Base-by-base conservation (phyloP, 2,113 vertebrate genomes). In the Planiliza haematocheilus region DNA sequence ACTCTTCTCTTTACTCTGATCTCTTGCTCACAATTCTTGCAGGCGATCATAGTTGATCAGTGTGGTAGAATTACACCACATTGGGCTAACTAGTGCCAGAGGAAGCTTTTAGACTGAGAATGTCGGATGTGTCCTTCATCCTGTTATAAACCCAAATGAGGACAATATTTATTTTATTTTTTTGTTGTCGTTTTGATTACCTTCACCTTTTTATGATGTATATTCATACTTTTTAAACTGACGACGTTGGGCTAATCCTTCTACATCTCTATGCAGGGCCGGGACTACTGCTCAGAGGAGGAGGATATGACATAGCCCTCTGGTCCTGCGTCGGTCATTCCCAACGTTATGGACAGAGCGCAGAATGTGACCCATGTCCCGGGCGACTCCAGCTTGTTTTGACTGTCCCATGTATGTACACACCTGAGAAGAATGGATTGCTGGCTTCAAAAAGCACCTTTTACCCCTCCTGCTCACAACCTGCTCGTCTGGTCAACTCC, bases 281-380 rank as follows among this genome's bases (percentile, higher is more conserved):
- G 92, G 52, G 97, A 99, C 93, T 99, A 98, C 87, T 97, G 96
- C 94, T 98, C 97, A 80, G 97, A 98, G 91, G 97, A 97, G 79
- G 93, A 95, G 18, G 97, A 99, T 14, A 83, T 97, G 92, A 97
- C 96, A 97, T 97, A 97, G 94, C 95, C 79, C 64, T 7, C 21
- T 50, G 57, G 53, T 36, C 60, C 8, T 7, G 50, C 17, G 14
- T 55, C 58, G 24, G 5, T 50, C 20, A 2, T 3, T 52, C 60
- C 50, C 74, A 70, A 65, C 60, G 48, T 76, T 71, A 53, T 0
- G 1, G 50, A 57, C 38, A 69, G 71, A 68, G n/a, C 9, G 12
- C 16, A 76, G 60, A 67, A 52, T 41, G 59, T 55, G 50, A 51
- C 39, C 8, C n/a, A 43, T 59, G 12, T 55, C 56, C 14, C 9